phyloP scores from a whole-genome alignment of 2,888 invertebrate species.

The Limnephilus marmoratus region DNA sequence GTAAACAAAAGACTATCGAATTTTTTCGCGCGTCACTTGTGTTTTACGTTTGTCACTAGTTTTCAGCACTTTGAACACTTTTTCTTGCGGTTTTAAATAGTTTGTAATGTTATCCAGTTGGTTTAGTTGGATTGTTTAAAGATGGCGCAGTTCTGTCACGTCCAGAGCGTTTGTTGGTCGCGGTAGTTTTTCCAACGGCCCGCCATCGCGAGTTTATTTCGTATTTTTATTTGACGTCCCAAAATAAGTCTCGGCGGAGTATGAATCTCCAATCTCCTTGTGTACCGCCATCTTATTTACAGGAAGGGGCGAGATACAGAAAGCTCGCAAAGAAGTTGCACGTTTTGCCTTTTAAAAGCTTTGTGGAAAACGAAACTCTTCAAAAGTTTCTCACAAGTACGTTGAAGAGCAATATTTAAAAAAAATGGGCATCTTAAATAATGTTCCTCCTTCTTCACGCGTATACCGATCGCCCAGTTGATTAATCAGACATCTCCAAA shows the following conservation, averaged over 20 bases:
- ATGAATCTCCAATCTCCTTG: neutral
- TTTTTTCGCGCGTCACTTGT: neutral
- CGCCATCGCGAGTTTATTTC: conserved; percentile 29
- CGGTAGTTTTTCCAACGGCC: neutral
- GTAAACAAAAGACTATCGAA: conserved; percentile 30
- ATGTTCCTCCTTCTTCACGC: no score
- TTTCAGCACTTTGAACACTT: neutral
- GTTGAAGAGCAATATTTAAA: no score
- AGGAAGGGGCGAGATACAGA: neutral
- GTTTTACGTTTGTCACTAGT: neutral
- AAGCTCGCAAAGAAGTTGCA: neutral
- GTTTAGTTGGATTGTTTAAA: neutral
- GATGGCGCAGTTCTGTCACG: conserved; percentile 20
- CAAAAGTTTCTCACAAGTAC: no score
- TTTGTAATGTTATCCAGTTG: neutral
- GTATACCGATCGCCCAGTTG: no score
- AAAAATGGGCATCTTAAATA: no score
- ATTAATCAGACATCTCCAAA: no score
- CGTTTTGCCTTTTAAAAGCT: neutral
- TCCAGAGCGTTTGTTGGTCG: neutral
- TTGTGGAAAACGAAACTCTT: no score
- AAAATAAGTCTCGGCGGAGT: conserved; percentile 38
- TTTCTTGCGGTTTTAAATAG: neutral
- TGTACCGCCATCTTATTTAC: neutral
- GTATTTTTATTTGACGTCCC: conserved; percentile 48